Percentiles rank a stretch among this genome's conserved stretches.
phyloP scores from a whole-genome alignment of 2,113 vertebrate species.

The Urocitellus parryii region DNA sequence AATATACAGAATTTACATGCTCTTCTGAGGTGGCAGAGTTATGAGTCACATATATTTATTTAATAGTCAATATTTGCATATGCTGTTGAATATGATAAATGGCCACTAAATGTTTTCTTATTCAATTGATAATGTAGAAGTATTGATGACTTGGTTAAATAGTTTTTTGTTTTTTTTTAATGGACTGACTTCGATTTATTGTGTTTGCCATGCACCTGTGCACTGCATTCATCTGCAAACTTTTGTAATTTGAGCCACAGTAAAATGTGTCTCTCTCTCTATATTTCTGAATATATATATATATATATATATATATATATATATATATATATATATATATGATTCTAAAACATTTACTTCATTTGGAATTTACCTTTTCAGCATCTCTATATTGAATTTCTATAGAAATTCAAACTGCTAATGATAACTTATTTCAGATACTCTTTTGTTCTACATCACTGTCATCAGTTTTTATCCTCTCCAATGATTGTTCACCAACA shows the following conservation, averaged over 20 bases:
- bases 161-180: background rate
- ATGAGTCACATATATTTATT: background rate
- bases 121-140: background rate
- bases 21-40: background rate
- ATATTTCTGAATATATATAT: background rate
- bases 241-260: conserved; percentile 1
- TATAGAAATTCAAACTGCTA: background rate
- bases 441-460: background rate
- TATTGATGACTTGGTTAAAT: background rate
- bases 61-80: background rate
- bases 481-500: background rate
- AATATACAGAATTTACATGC: background rate
- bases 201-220: background rate
- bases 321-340: background rate
- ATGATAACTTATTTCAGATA: background rate
- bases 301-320: background rate
- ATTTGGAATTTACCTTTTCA: background rate
- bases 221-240: background rate
- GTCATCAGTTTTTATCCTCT: background rate
- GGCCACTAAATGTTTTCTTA: background rate
- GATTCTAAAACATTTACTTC: background rate
- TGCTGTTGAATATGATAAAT: background rate
- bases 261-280: background rate
- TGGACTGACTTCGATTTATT: background rate
- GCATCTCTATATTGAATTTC: background rate